Percentiles rank a stretch among this genome's conserved stretches.
phyloP scores from a whole-genome alignment of 2,113 vertebrate species.

The Malurus cyaneus region DNA sequence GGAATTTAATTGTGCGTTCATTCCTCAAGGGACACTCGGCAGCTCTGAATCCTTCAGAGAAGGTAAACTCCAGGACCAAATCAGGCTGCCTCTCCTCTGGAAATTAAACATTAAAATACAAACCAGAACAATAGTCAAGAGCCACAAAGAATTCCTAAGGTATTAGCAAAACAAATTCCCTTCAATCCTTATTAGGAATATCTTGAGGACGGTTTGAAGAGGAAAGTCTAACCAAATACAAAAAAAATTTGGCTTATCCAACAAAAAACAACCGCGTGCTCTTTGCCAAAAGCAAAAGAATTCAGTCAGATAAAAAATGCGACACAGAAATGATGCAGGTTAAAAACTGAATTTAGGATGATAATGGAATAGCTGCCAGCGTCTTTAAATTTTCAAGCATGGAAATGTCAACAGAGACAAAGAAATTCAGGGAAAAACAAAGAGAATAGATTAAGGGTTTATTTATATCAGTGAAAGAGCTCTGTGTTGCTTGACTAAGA shows the following conservation, averaged over 20 bases:
- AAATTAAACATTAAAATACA: conserved; percentile 25
- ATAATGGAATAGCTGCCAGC: conserved; percentile 50
- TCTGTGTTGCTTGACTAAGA: background rate
- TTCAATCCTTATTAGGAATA: conserved; percentile 60
- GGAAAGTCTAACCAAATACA: conserved; percentile 50
- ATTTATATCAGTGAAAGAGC: background rate
- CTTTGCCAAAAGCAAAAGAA: conserved; percentile 51
- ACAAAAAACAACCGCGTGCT: background rate
- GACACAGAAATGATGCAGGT: conserved; percentile 35
- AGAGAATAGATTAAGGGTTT: conserved; percentile 44
- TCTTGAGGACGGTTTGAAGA: conserved; percentile 30
- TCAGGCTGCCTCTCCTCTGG: background rate
- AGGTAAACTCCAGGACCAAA: background rate
- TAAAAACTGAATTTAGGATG: conserved; percentile 42
- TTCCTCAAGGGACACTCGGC: background rate
- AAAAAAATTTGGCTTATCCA: conserved; percentile 35
- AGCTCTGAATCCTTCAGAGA: background rate
- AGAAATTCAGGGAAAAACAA: conserved; percentile 52
- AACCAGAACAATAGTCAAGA: conserved; percentile 45
- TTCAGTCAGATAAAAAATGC: conserved; percentile 29
- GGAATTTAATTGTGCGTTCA: background rate
- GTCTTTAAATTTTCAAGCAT: conserved; percentile 26
- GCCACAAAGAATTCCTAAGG: conserved; percentile 52
- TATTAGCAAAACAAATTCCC: conserved; percentile 67
- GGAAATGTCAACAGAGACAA: conserved; percentile 61